These are phyloP conservation scores for Cephalopachus bancanus DNA, from an alignment of 2,797 vertebrate species.

Conservation along the genomic window DNA sequence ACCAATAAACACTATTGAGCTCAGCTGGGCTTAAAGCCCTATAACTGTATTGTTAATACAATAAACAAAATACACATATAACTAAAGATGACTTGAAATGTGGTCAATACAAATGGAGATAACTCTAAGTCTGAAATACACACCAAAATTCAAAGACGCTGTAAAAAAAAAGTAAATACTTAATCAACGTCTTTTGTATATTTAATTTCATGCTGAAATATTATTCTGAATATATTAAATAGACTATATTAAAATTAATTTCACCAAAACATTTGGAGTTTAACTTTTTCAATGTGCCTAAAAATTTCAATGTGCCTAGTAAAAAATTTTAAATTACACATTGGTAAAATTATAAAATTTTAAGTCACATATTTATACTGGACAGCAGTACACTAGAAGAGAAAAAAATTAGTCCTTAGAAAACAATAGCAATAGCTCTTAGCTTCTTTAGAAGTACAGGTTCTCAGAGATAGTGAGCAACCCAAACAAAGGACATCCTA, in stretches of 20 bases:
- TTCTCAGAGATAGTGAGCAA: constrained; percentile 23
- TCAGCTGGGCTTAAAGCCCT: background rate
- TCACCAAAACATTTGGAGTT: background rate
- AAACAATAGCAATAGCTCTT: constrained; percentile 16
- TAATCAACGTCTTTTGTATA: background rate
- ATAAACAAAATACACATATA: background rate
- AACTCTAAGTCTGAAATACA: background rate
- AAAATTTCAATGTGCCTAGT: background rate
- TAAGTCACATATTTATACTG: background rate
- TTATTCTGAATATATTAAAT: background rate
- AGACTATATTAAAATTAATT: background rate
- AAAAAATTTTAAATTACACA: constrained; percentile 7
- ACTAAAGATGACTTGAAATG: background rate
- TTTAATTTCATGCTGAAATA: constrained; percentile 36
- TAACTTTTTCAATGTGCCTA: background rate
- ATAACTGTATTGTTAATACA: background rate
- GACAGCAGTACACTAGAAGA: background rate
- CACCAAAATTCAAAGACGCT: constrained; percentile 16
- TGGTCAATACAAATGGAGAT: background rate
- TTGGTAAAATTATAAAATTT: background rate
- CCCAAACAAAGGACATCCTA: constrained; percentile 22
- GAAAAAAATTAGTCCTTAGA: constrained; percentile 32
- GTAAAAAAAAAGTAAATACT: background rate
- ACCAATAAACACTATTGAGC: background rate
- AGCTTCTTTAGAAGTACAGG: background rate